A percentile compares a stretch with the other conserved stretches of the same genome.
Conservation (phyloP, 2,113 vertebrate species). For the Hepsetus odoe region DNA sequence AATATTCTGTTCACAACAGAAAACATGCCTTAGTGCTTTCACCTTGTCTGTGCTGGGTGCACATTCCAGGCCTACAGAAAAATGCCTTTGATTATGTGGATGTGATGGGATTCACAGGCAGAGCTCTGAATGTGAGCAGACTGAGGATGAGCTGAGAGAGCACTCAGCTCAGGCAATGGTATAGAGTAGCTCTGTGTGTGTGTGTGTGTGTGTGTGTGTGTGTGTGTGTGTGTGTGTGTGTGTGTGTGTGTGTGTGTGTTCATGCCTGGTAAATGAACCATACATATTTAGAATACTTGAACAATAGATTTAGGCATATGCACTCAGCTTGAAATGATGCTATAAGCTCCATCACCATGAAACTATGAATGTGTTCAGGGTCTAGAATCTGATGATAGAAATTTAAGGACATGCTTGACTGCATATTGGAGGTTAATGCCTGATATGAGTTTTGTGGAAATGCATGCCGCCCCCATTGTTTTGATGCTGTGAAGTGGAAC, state of each 20-base stretch:
- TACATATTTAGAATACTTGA: slow-evolving; percentile 45
- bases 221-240: neutral
- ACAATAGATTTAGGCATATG: slow-evolving; percentile 48
- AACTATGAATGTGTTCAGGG: slow-evolving; percentile 45
- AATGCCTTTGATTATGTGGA: slow-evolving; percentile 62
- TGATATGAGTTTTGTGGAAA: slow-evolving; percentile 37
- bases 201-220: neutral
- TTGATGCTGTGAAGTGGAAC: slow-evolving; percentile 37
- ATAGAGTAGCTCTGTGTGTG: slow-evolving; percentile 11
- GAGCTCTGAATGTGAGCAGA: slow-evolving; percentile 55
- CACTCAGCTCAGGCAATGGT: slow-evolving; percentile 28
- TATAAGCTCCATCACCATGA: slow-evolving; percentile 27
- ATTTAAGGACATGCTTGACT: slow-evolving; percentile 51
- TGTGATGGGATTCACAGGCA: slow-evolving; percentile 55
- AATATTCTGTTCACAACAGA: slow-evolving; percentile 52
- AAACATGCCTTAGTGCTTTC: slow-evolving; percentile 47
- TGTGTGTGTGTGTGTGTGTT: neutral
- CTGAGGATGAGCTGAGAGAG: slow-evolving; percentile 47
- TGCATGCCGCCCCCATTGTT: slow-evolving; percentile 18
- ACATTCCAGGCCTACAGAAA: slow-evolving; percentile 53
- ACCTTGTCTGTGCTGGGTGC: slow-evolving; percentile 51
- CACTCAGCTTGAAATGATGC: slow-evolving; percentile 47
- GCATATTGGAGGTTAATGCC: slow-evolving; percentile 38
- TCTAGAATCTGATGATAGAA: slow-evolving; percentile 45
- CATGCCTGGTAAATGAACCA: slow-evolving; percentile 45